Percentiles rank a stretch among this genome's conserved stretches.
phyloP scores from a whole-genome alignment of 64 coral and sea anemone species.

The Montipora efflorescens region DNA sequence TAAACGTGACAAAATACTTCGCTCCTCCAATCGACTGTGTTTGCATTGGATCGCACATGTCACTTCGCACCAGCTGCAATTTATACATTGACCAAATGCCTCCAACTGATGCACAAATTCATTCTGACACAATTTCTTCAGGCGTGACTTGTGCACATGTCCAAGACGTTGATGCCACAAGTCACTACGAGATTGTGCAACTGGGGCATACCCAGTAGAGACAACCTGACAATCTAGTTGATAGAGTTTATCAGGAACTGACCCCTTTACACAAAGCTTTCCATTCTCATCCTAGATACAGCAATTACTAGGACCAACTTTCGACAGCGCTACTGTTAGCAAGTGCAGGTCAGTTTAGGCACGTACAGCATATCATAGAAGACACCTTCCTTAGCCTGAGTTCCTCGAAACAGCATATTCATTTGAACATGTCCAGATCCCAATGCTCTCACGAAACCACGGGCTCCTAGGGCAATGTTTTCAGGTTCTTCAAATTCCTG shows the following conservation, averaged over 20 bases:
- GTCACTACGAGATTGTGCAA: too few species aligned
- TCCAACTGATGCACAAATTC: slow-evolving; percentile 37
- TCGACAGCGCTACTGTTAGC: slow-evolving; percentile 36
- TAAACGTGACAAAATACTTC: slow-evolving; percentile 40
- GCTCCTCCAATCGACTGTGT: too few species aligned
- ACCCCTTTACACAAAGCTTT: slow-evolving; percentile 43
- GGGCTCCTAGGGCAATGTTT: slow-evolving; percentile 58
- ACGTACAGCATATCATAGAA: slow-evolving; percentile 55
- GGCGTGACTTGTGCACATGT: too few species aligned
- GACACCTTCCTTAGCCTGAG: too few species aligned
- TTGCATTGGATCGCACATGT: slow-evolving; percentile 19
- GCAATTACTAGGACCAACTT: slow-evolving; percentile 36
- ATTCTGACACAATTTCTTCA: neutral
- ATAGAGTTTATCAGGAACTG: slow-evolving; percentile 28
- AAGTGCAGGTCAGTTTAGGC: slow-evolving; percentile 34
- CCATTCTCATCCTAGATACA: slow-evolving; percentile 49
- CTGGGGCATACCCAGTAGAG: too few species aligned
- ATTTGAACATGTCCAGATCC: slow-evolving; percentile 36
- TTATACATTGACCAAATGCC: slow-evolving; percentile 7
- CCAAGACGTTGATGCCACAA: too few species aligned
- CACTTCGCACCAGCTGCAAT: slow-evolving; percentile 60
- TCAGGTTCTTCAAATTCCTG: slow-evolving; percentile 11
- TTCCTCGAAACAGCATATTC: slow-evolving; percentile 21
- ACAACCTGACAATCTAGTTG: too few species aligned
- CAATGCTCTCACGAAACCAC: slow-evolving; percentile 49